Evolutionary conservation across 2,113 vertebrate species (phyloP).

Genomic region (Lasiurus cinereus): DNA sequence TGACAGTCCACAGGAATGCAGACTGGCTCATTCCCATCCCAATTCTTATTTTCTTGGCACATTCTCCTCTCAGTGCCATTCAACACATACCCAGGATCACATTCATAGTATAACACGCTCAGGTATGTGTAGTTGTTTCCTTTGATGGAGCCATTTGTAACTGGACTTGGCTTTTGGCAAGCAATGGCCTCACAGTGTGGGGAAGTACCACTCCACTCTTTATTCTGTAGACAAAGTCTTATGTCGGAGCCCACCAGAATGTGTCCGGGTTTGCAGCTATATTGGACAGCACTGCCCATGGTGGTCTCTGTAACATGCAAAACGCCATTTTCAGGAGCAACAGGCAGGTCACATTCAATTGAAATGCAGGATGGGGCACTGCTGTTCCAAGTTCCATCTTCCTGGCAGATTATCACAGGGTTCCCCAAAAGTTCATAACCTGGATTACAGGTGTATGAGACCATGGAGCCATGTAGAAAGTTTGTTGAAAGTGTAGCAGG

Average conservation of each 20-base stretch:
- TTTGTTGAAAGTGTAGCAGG: slow-evolving; percentile 82
- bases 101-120: slow-evolving; percentile 90
- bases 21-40: slow-evolving; percentile 91
- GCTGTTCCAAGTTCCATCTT: slow-evolving; percentile 97
- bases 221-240: slow-evolving; percentile 91
- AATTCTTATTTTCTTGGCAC: slow-evolving; percentile 91
- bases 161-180: slow-evolving; percentile 88
- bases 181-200: slow-evolving; percentile 90
- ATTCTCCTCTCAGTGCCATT: slow-evolving; percentile 88
- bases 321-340: slow-evolving; percentile 91
- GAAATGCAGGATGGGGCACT: slow-evolving; percentile 93
- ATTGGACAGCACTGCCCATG: slow-evolving; percentile 89
- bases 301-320: slow-evolving; percentile 91
- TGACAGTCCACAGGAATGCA: slow-evolving; percentile 93
- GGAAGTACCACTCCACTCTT: slow-evolving; percentile 91
- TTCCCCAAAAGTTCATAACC: slow-evolving; percentile 93
- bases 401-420: slow-evolving; percentile 91
- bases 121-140: slow-evolving; percentile 89
- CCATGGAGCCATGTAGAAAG: slow-evolving; percentile 91
- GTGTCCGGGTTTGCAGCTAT: slow-evolving; percentile 93
- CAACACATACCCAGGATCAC: slow-evolving; percentile 92
- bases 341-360: slow-evolving; percentile 90
- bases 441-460: slow-evolving; percentile 92
- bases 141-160: slow-evolving; percentile 88
- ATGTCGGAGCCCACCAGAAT: slow-evolving; percentile 89